A percentile compares a stretch with the other conserved stretches of the same genome.
Conservation (phyloP, 2,888 invertebrate genomes). For the Octodonta nipae region DNA sequence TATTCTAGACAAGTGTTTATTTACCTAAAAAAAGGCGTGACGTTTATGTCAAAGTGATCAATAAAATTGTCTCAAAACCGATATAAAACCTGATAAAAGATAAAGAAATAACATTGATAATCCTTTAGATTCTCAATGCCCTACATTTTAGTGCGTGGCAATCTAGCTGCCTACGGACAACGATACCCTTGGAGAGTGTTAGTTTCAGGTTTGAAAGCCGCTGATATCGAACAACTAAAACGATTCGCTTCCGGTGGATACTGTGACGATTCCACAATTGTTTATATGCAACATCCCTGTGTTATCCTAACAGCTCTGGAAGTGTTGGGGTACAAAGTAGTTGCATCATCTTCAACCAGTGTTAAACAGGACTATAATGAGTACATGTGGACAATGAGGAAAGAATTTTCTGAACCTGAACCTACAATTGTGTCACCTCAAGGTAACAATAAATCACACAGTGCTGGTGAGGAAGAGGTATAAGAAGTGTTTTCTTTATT, state of each 20-base stretch:
- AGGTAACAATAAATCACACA: conserved; percentile 1
- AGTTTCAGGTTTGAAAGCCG: conserved; percentile 73
- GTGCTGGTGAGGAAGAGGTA: conserved; percentile 9
- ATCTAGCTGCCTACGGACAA: conserved; percentile 74
- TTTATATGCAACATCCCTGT: conserved; percentile 76
- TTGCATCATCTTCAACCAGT: conserved; percentile 73
- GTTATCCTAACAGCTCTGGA: conserved; percentile 76
- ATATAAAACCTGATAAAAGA: too few species aligned
- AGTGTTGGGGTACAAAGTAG: conserved; percentile 77
- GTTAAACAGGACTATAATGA: conserved; percentile 81
- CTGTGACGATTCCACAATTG: conserved; percentile 72
- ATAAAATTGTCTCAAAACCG: too few species aligned
- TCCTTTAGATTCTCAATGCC: conserved; percentile 48
- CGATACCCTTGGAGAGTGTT: conserved; percentile 78
- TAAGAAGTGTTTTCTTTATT: conserved; percentile 6
- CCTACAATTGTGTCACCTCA: conserved; percentile 37
- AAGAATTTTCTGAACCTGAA: conserved; percentile 73
- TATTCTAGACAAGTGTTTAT: too few species aligned
- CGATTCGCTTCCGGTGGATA: conserved; percentile 73
- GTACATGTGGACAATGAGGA: conserved; percentile 89
- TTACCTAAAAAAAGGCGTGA: too few species aligned
- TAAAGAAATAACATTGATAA: not conserved
- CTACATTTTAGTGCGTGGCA: conserved; percentile 81
- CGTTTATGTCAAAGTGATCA: too few species aligned
- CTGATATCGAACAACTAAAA: conserved; percentile 70